phyloP scores from a whole-genome alignment of 2,113 vertebrate species.

The Todiramphus chloris region DNA sequence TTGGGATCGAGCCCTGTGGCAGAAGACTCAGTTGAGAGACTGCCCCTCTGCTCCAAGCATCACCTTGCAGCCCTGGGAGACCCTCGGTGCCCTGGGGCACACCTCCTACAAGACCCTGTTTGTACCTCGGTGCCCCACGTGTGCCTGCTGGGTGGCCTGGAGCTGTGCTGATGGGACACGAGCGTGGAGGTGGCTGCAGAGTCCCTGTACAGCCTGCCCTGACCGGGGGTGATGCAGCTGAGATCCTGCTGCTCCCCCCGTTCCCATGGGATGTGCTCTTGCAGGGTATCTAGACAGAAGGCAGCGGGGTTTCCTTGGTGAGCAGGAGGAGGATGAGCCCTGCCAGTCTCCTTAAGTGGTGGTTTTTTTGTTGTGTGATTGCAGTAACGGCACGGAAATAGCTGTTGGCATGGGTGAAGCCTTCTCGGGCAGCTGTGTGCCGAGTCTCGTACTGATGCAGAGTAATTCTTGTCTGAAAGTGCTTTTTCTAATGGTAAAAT shows the following conservation, averaged over 20 bases:
- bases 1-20: fast-evolving
- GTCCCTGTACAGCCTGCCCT: not conserved
- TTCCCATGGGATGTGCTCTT: fast-evolving
- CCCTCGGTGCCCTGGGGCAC: not conserved
- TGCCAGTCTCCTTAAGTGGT: fast-evolving
- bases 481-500: not conserved
- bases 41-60: not conserved
- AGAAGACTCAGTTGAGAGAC: not conserved
- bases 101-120: not conserved
- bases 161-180: fast-evolving
- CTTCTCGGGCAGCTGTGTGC: not conserved
- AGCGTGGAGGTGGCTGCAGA: not conserved
- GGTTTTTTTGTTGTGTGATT: not conserved
- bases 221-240: not conserved
- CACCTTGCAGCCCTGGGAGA: not conserved
- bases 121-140: fast-evolving
- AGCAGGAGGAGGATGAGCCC: not conserved
- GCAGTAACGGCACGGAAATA: not conserved
- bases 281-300: not conserved
- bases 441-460: fast-evolving
- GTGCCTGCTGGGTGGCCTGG: not conserved
- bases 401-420: not conserved
- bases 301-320: not conserved
- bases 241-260: not conserved
- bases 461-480: not conserved